Percentiles rank a stretch among this genome's conserved stretches.
Conservation (phyloP, 2,113 vertebrate genomes). For the Barnardius zonarius region DNA sequence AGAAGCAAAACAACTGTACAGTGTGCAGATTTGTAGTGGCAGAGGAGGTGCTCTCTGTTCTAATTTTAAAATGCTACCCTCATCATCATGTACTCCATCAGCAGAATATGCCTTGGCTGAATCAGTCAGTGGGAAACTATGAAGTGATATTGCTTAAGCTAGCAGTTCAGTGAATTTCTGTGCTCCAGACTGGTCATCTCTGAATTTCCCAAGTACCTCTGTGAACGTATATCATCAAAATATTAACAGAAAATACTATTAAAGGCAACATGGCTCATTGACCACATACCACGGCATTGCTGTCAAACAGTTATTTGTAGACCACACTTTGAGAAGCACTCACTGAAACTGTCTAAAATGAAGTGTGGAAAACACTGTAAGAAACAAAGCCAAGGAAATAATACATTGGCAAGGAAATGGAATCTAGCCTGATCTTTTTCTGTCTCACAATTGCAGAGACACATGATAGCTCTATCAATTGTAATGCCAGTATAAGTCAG, state of each 20-base stretch:
- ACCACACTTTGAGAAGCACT: slow-evolving; percentile 12
- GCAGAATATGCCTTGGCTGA: not conserved
- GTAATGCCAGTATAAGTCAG: slow-evolving; percentile 24
- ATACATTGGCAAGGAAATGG: slow-evolving; percentile 45
- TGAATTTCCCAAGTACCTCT: slow-evolving; percentile 2
- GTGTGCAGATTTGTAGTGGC: not conserved
- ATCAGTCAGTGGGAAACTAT: not conserved
- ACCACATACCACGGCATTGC: not conserved
- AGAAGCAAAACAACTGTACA: not conserved
- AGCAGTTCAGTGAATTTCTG: not conserved
- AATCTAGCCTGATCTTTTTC: slow-evolving; percentile 34
- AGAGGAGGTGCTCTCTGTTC: not conserved
- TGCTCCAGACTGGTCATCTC: not conserved
- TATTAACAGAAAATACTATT: slow-evolving; percentile 54
- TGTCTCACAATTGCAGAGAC: slow-evolving; percentile 25
- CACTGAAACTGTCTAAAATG: slow-evolving; percentile 57
- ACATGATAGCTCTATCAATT: slow-evolving; percentile 47
- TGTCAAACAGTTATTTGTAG: slow-evolving; percentile 63
- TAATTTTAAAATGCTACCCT: slow-evolving; percentile 32
- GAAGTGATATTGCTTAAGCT: not conserved
- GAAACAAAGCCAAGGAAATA: slow-evolving; percentile 49
- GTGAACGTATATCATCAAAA: slow-evolving; percentile 22
- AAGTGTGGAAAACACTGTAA: slow-evolving; percentile 43
- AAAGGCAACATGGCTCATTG: slow-evolving; percentile 47
- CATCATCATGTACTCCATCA: not conserved